Percentiles rank a stretch among this genome's conserved stretches.
Evolutionary conservation across 2,797 vertebrate species (phyloP).

Genomic region (Brachyalestes nurse): DNA sequence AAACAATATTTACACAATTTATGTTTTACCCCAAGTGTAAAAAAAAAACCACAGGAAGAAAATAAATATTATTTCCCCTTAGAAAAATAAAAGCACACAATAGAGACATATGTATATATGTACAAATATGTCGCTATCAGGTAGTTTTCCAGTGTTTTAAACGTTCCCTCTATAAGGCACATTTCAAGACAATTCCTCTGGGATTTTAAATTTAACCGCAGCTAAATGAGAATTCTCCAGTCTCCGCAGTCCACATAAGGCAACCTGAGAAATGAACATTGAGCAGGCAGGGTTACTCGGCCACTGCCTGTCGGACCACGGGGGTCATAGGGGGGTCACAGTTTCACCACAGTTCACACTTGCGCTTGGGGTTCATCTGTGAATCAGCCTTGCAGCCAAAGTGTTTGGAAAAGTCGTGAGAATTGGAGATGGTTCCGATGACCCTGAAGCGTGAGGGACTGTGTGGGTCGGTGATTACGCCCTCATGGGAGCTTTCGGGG

Average conservation of each 20-base stretch:
- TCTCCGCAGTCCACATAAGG: conserved; percentile 48
- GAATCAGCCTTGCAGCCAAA: conserved; percentile 85
- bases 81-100: conserved; percentile 53
- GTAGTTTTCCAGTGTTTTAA: conserved; percentile 74
- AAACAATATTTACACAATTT: not conserved
- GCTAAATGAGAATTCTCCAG: conserved; percentile 41
- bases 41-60: conserved; percentile 31
- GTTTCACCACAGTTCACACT: conserved; percentile 94
- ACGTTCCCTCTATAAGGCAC: conserved; percentile 43
- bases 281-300: conserved; percentile 39
- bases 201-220: not conserved
- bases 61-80: conserved; percentile 56
- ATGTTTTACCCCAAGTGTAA: not conserved
- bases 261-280: conserved; percentile 60
- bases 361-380: conserved; percentile 92
- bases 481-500: conserved; percentile 92
- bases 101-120: conserved; percentile 46
- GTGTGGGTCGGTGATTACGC: conserved; percentile 94
- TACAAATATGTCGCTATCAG: conserved; percentile 52
- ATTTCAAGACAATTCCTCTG: conserved; percentile 45
- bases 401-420: conserved; percentile 89
- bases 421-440: conserved; percentile 94
- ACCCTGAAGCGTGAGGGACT: conserved; percentile 94
- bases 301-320: not conserved
- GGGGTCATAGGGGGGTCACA: not conserved